Percentiles rank a stretch among this genome's conserved stretches.
Conservation (phyloP, 2,888 invertebrate species). For the Molanna angustata region DNA sequence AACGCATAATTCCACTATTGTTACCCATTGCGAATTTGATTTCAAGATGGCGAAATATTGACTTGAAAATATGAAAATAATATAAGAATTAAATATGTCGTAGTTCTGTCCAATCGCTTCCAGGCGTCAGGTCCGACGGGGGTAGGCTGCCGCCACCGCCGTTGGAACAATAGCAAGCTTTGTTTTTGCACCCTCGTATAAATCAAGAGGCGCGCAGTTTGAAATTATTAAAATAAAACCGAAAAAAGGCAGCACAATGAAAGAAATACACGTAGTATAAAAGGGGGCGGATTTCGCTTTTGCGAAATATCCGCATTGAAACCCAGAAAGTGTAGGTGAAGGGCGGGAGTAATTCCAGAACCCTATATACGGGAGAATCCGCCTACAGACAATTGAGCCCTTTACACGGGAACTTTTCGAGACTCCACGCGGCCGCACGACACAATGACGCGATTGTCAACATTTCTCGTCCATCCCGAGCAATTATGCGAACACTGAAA, state of each 20-base stretch:
- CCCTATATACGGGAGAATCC: conserved; percentile 6
- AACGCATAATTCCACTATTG: no score
- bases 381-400: conserved; percentile 13
- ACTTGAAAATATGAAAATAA: conserved; percentile 12
- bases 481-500: background rate
- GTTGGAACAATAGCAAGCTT: conserved; percentile 28
- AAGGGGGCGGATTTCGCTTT: conserved; percentile 20
- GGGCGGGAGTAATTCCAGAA: conserved; percentile 12
- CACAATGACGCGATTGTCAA: conserved; percentile 1
- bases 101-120: conserved; percentile 12
- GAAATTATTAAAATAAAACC: conserved; percentile 33
- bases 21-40: no score
- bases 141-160: background rate
- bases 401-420: conserved; percentile 4
- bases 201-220: conserved; percentile 32
- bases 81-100: conserved; percentile 1
- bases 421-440: conserved; percentile 7
- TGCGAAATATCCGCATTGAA: conserved; percentile 27
- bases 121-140: no score
- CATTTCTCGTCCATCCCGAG: background rate
- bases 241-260: conserved; percentile 28
- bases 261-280: conserved; percentile 27
- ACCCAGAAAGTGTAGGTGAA: no score
- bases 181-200: conserved; percentile 29
- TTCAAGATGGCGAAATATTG: no score